Evolutionary conservation across 1,140 invertebrate genomes (phyloP).

Genomic region (silkworm (Bombyx mori)): ASM3026992v2 NC_085122.1:2523501-2524000

Average conservation of each 20-base stretch:
- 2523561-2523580: too few relatives aligned
- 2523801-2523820: conserved; percentile 49
- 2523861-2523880: conserved; percentile 42
- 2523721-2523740: conserved; percentile 45
- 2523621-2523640: too few relatives aligned
- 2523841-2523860: conserved; percentile 37
- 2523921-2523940: conserved; percentile 53
- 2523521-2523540: too few relatives aligned
- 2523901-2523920: conserved; percentile 18
- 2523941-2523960: conserved; percentile 40
- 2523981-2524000: background rate
- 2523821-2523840: conserved; percentile 34
- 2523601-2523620: too few relatives aligned
- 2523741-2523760: conserved; percentile 14
- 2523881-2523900: conserved; percentile 24
- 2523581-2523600: too few relatives aligned
- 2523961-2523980: conserved; percentile 22
- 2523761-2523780: conserved; percentile 23
- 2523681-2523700: conserved; percentile 51
- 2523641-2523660: too few relatives aligned
- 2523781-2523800: conserved; percentile 59
- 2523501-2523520: too few relatives aligned
- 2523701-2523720: conserved; percentile 39
- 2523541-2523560: too few relatives aligned
- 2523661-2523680: background rate